Evolutionary conservation across 2,797 vertebrate genomes (phyloP).

Genomic region (Cetoscarus ocellatus): DNA sequence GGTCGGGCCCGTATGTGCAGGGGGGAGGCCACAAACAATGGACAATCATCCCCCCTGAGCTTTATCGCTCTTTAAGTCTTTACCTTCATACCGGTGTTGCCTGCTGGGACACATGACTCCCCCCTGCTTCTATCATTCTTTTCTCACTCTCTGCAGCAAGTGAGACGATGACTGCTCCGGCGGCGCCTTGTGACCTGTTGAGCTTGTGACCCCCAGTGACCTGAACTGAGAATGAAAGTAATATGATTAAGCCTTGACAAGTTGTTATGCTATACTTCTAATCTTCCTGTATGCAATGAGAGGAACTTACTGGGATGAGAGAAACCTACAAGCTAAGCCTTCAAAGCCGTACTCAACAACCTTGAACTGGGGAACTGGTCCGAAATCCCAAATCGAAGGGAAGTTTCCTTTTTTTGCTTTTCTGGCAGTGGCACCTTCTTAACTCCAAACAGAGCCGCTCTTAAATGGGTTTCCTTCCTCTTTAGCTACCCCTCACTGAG

Average conservation of each 20-base stretch:
- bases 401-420: constrained; percentile 33
- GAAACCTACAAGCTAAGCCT: constrained; percentile 19
- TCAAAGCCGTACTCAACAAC: constrained; percentile 26
- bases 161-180: constrained; percentile 23
- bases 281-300: neutral
- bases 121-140: constrained; percentile 34
- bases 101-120: constrained; percentile 41
- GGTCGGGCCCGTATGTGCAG: constrained; percentile 38
- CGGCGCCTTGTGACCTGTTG: constrained; percentile 18
- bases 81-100: constrained; percentile 36
- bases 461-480: constrained; percentile 65
- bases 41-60: constrained; percentile 45
- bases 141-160: constrained; percentile 28
- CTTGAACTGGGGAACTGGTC: constrained; percentile 17
- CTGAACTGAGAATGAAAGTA: constrained; percentile 15
- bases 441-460: constrained; percentile 37
- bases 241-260: constrained; percentile 6
- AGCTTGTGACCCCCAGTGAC: constrained; percentile 14
- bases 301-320: neutral
- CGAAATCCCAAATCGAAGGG: constrained; percentile 33
- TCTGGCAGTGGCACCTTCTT: constrained; percentile 32
- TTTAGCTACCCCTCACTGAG: constrained; percentile 47
- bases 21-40: constrained; percentile 38
- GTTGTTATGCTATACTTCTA: constrained; percentile 4
- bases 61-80: constrained; percentile 43